Evolutionary conservation across 2,113 vertebrate genomes (phyloP), one percentile per base, ranked within the genome.

Genomic region (Stercorarius parasiticus): DNA sequence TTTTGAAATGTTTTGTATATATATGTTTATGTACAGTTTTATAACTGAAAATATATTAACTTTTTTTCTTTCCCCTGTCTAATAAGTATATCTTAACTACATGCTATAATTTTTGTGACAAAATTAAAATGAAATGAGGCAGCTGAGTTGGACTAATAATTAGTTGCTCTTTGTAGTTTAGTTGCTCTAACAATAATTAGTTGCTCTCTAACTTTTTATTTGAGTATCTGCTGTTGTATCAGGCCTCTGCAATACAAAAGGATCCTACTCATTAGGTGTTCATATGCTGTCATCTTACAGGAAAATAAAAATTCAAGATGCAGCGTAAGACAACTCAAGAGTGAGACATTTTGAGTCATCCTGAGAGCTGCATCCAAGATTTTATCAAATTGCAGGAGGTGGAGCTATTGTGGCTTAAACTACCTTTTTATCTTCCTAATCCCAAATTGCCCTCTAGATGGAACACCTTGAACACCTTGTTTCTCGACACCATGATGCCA

Each of bases 281-380:
- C 36, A 56, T 19, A 53, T 29, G 27, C 69, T 93, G 49, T 74
- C 83, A 87, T 53, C 27, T 42, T 88, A 38, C 49, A 80, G 73
- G 43, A 87, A 84, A 89, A 78, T 53, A 92, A 91, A 93, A 89
- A 52, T 62, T 91, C 58, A 47, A 49, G 36, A 70, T 19, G 32
- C 81, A 47, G 4, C 42, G 10, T 74, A 52, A 92, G 58, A 58
- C 88, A 85, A 22, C 14, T 84, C 59, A 66, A n/a, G 81, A 79
- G 43, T 82, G 86, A 95, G 67, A 69, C 85, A 93, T 64, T 95
- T 87, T 96, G 88, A 95, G 71, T 97, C 95, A 91, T 59, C 22
- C 40, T 89, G 87, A 94, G 40, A 80, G 78, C 36, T 91, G 8
- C 64, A 90, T 79, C 86, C 66, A 70, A 93, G 91, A 85, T 92